These are phyloP conservation scores for Sinonovacula constricta DNA, from an alignment of 1,140 invertebrate genomes.

Conservation along the genomic window DNA sequence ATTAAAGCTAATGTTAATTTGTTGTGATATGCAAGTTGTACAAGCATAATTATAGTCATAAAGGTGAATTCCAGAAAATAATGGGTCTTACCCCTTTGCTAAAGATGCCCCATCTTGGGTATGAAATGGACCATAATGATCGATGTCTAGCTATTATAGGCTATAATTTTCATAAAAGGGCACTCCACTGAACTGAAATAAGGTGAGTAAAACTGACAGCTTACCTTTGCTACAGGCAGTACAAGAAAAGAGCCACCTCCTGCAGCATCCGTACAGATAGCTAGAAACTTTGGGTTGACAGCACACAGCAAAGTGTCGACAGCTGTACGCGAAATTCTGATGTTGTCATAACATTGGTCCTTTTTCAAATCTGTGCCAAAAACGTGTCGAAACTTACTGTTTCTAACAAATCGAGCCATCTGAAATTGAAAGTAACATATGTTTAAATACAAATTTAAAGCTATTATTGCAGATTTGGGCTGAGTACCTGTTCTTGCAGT, in stretches of 20 bases:
- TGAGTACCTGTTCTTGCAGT: too few species aligned
- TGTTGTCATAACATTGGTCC: conserved; percentile 99
- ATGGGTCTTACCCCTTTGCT: too few species aligned
- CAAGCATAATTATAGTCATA: too few species aligned
- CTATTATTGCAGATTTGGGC: neutral
- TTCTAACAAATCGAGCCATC: conserved; percentile 69
- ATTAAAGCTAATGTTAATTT: too few species aligned
- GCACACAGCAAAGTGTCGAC: conserved; percentile 99
- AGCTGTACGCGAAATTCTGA: conserved; percentile 97
- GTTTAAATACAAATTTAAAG: neutral
- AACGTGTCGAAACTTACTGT: conserved; percentile 98
- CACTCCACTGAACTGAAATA: too few species aligned
- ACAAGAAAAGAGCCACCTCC: conserved; percentile 99
- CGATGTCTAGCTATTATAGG: too few species aligned
- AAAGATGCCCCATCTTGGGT: too few species aligned
- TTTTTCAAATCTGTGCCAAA: conserved; percentile 97
- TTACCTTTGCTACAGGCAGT: conserved; percentile 96
- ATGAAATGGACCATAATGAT: too few species aligned
- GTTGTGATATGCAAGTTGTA: too few species aligned
- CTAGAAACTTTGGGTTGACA: conserved; percentile 99
- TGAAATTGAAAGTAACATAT: conserved; percentile 56
- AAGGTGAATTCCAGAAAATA: too few species aligned
- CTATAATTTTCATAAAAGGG: too few species aligned
- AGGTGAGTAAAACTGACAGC: too few species aligned
- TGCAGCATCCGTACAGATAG: conserved; percentile 98